These are phyloP conservation scores for Drosophila mettleri DNA, from an alignment of 2,888 invertebrate species.

Conservation along the genomic window DNA sequence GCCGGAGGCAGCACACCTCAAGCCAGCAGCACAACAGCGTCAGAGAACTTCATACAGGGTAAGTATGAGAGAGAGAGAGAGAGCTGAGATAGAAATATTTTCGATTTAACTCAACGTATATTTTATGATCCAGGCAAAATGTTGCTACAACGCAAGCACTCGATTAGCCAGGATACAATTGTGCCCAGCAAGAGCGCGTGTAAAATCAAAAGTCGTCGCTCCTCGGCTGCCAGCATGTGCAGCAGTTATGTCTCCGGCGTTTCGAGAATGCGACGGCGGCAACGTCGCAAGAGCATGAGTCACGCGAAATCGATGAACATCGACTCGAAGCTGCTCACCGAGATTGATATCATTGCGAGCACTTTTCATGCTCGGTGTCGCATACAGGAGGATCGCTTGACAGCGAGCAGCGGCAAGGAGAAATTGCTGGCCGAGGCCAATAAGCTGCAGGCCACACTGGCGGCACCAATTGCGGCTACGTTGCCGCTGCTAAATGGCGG, in stretches of 20 bases:
- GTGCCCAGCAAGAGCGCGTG: conserved; percentile 66
- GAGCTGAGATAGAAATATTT: background rate
- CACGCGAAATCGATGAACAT: conserved; percentile 74
- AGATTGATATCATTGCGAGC: conserved; percentile 87
- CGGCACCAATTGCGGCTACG: conserved; percentile 46
- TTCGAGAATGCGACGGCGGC: conserved; percentile 81
- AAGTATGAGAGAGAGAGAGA: too few relatives aligned
- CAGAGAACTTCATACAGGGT: conserved; percentile 53
- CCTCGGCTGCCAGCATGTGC: conserved; percentile 84
- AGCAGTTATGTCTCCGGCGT: conserved; percentile 84
- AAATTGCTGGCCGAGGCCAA: conserved; percentile 86
- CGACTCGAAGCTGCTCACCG: conserved; percentile 86
- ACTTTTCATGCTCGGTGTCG: conserved; percentile 86
- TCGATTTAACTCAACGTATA: background rate
- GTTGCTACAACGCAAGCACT: conserved; percentile 74
- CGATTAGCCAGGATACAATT: conserved; percentile 51
- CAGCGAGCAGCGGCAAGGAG: conserved; percentile 75
- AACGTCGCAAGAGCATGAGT: conserved; percentile 81
- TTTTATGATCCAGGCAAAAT: conserved; percentile 58
- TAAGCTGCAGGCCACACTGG: conserved; percentile 68
- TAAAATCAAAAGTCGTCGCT: conserved; percentile 84
- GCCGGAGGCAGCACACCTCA: conserved; percentile 4
- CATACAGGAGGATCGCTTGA: conserved; percentile 81
- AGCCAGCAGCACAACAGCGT: conserved; percentile 14
- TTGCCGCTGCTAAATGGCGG: conserved; percentile 46